Base-by-base conservation (phyloP, 2,888 invertebrate species). In the Ormia ochracea region DNA sequence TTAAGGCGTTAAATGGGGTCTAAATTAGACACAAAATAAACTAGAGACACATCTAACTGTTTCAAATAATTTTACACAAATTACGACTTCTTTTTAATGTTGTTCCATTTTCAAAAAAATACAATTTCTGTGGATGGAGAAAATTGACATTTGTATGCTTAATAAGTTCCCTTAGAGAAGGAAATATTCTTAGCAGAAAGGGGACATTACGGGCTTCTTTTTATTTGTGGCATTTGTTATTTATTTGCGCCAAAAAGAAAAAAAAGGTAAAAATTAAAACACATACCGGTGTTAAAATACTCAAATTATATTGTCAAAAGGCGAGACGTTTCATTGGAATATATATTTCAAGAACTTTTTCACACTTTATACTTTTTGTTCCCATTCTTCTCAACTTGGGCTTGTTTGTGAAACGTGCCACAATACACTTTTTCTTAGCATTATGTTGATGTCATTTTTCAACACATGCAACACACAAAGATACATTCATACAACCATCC, bases 261-360 rank as follows among this genome's bases (percentile, higher is more conserved):
- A 50, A 28, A 59, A 41, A 31, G 21, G 31, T 9, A 28, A 69
- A 63, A 54, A 52, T 36, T 38, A 58, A 54, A 68, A 56, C 23
- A 65, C 14, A 28, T 48, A 21, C 59, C 72, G 68, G 61, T 76
- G 76, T 58, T 76, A 76, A 80, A 68, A 43, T 65, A 50, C 69
- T 56, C 59, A 80, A 80, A 80, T 80, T 76, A 73, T 76, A 80
- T 80, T 80, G 80, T 80, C 76, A 76, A 65, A 72, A 80, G 80
- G 80, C 80, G 76, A 80, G 80, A 80, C 76, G 73, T 76, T 76
- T 80, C 72, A 63, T 73, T 76, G 68, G 72, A 76, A 80, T 80
- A 80, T 80, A 80, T 58, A 76, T 80, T 76, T 80, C 80, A 80
- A 50, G 72, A 73, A 73, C 65, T 58, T 73, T 72, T 80, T 80